A percentile compares a stretch with the other conserved stretches of the same genome.
Evolutionary conservation across 2,888 invertebrate genomes (phyloP).

Genomic region (Zaprionus lineosus): DNA sequence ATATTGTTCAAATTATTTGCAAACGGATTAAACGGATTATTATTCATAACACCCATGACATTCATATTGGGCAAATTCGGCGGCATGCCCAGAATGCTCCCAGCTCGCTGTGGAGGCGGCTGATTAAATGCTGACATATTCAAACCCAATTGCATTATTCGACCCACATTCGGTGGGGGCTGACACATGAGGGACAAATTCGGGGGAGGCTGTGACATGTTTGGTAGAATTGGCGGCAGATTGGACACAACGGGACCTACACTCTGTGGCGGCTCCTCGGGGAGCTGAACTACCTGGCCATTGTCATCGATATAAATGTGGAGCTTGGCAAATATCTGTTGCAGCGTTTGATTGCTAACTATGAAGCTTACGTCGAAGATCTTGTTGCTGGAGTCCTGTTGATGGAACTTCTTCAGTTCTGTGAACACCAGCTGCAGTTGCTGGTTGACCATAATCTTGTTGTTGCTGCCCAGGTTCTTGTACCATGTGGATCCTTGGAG

Average conservation of each 20-base stretch:
- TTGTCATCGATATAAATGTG: conserved; percentile 85
- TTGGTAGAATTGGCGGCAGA: conserved; percentile 61
- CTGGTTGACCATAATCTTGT: conserved; percentile 88
- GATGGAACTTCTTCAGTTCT: conserved; percentile 86
- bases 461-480: conserved; percentile 88
- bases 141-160: conserved; percentile 77
- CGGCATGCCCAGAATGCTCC: conserved; percentile 47
- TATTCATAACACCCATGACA: conserved; percentile 36
- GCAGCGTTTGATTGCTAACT: conserved; percentile 84
- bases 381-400: conserved; percentile 84
- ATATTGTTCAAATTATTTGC: conserved; percentile 25
- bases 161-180: conserved; percentile 76
- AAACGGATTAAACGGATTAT: conserved; percentile 72
- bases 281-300: conserved; percentile 83
- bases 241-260: conserved; percentile 31
- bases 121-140: conserved; percentile 65
- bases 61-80: conserved; percentile 24
- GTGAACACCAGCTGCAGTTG: conserved; percentile 86
- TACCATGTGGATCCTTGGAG: conserved; percentile 88
- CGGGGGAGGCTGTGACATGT: conserved; percentile 78
- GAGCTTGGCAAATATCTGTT: conserved; percentile 86
- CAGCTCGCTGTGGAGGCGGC: conserved; percentile 71
- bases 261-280: conserved; percentile 59
- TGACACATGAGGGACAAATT: conserved; percentile 67
- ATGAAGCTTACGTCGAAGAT: conserved; percentile 84